These are phyloP conservation scores for Pangasius krempfi DNA, from an alignment of 2,797 vertebrate genomes.

Conservation along the genomic window DNA sequence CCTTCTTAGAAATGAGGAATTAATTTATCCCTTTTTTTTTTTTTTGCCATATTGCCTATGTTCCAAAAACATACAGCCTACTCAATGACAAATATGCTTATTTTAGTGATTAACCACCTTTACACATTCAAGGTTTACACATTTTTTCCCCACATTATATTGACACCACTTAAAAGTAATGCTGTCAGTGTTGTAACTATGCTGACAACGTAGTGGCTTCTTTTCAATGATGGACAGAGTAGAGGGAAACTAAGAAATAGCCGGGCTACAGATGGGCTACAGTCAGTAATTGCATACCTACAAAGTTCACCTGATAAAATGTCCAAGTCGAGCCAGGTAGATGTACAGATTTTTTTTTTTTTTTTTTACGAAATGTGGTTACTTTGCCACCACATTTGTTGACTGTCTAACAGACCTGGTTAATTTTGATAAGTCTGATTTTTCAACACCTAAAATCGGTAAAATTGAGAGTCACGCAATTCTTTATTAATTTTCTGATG, in stretches of 20 bases:
- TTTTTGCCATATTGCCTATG: neutral
- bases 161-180: neutral
- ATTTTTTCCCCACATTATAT: neutral
- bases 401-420: neutral
- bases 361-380: neutral
- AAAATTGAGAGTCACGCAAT: neutral
- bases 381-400: neutral
- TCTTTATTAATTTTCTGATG: neutral
- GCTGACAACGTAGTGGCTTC: neutral
- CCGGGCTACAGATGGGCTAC: neutral
- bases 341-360: neutral
- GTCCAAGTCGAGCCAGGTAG: neutral
- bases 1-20: neutral
- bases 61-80: constrained; percentile 21
- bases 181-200: neutral
- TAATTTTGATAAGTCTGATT: neutral
- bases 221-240: neutral
- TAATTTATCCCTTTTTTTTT: neutral
- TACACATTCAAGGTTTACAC: neutral
- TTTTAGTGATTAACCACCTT: neutral
- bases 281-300: neutral
- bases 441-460: neutral
- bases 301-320: neutral
- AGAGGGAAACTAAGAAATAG: neutral
- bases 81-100: neutral